These are phyloP conservation scores for Mythimna albipuncta DNA, from an alignment of 2,888 invertebrate species.

Conservation along the genomic window DNA sequence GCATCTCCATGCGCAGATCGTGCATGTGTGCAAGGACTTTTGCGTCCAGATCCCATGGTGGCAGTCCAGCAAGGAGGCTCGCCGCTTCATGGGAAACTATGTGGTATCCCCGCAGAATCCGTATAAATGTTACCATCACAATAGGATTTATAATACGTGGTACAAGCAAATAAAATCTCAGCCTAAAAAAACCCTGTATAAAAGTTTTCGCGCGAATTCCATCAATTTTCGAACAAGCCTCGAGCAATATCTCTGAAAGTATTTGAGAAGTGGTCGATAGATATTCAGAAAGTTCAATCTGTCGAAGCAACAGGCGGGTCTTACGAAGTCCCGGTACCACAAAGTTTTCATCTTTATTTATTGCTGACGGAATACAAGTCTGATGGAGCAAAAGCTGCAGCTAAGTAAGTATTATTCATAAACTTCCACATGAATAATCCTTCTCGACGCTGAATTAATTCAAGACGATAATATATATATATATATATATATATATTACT, in stretches of 20 bases:
- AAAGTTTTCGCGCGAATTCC: slow-evolving; percentile 50
- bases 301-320: slow-evolving; percentile 67
- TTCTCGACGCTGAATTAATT: slow-evolving; percentile 7
- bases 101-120: too few relatives aligned
- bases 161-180: slow-evolving; percentile 6
- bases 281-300: slow-evolving; percentile 67
- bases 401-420: slow-evolving; percentile 27
- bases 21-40: too few relatives aligned
- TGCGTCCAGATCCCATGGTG: too few relatives aligned
- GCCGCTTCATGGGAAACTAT: too few relatives aligned
- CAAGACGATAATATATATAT: background rate
- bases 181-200: slow-evolving; percentile 17
- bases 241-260: slow-evolving; percentile 60
- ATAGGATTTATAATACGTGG: background rate
- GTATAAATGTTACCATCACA: background rate
- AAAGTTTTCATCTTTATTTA: slow-evolving; percentile 60
- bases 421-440: slow-evolving; percentile 27
- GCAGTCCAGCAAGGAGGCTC: too few relatives aligned
- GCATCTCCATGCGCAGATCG: too few relatives aligned
- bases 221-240: slow-evolving; percentile 55
- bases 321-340: background rate
- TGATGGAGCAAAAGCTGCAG: slow-evolving; percentile 22
- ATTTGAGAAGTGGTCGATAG: slow-evolving; percentile 66
- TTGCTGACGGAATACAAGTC: slow-evolving; percentile 30
- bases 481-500: too few relatives aligned